Evolutionary conservation across 2,888 invertebrate genomes (phyloP).

Genomic region (Lasioglossum calceatum): DNA sequence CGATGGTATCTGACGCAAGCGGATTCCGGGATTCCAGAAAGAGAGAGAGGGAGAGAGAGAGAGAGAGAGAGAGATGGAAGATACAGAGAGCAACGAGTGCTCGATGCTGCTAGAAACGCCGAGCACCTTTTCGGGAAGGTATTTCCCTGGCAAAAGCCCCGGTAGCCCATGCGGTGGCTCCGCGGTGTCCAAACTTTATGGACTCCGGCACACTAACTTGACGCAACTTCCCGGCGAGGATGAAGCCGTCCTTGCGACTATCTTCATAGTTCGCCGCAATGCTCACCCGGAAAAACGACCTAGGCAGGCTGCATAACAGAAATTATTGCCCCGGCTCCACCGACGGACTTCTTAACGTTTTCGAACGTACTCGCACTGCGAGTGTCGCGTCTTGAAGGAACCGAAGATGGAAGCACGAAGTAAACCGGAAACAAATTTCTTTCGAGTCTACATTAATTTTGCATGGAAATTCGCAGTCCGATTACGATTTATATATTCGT

Average conservation of each 20-base stretch:
- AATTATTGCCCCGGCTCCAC: background rate
- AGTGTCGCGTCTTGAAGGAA: background rate
- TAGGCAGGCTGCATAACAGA: background rate
- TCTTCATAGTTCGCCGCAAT: constrained; percentile 20
- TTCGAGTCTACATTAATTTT: background rate
- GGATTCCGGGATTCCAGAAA: constrained; percentile 51
- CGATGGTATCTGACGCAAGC: constrained; percentile 29
- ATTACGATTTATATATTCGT: background rate
- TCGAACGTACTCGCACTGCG: background rate
- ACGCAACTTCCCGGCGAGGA: constrained; percentile 29
- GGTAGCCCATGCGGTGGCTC: constrained; percentile 23
- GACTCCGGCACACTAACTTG: constrained; percentile 37
- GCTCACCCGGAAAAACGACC: constrained; percentile 15
- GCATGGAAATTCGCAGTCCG: background rate
- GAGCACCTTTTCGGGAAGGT: constrained; percentile 25
- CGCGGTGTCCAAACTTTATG: constrained; percentile 44
- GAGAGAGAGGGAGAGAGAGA: constrained; percentile 30
- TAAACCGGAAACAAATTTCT: no score
- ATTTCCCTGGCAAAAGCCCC: constrained; percentile 29
- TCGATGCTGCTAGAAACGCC: constrained; percentile 15
- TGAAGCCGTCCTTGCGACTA: background rate
- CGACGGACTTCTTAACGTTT: background rate
- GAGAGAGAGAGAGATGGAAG: background rate
- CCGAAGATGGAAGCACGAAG: background rate
- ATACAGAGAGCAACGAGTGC: constrained; percentile 31